Evolutionary conservation across 2,888 invertebrate genomes (phyloP).

Genomic region (Schizotus pectinicornis): DNA sequence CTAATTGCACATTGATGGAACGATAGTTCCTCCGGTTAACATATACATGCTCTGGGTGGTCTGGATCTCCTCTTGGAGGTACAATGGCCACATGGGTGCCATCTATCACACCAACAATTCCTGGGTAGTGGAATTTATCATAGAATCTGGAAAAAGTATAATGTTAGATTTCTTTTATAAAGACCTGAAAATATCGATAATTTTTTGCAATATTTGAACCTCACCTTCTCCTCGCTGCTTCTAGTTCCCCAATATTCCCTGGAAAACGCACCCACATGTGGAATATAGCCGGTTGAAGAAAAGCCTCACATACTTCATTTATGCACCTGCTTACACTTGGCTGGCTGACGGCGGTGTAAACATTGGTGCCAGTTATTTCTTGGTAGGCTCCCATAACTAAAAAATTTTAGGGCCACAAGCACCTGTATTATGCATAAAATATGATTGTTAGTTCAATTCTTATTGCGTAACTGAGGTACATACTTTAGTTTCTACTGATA

Average conservation of each 20-base stretch:
- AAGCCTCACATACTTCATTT: conserved; percentile 22
- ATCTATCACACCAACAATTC: conserved; percentile 16
- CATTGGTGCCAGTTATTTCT: too few relatives aligned
- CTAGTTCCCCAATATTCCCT: conserved; percentile 17
- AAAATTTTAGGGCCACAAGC: too few relatives aligned
- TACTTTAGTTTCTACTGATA: too few relatives aligned
- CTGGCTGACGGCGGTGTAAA: conserved; percentile 24
- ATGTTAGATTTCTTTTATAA: too few relatives aligned
- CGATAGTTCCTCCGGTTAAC: conserved; percentile 21
- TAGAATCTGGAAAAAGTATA: conserved; percentile 25
- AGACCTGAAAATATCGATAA: too few relatives aligned
- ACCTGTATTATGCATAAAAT: too few relatives aligned
- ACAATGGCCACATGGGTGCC: conserved; percentile 30
- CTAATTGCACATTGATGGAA: conserved; percentile 12
- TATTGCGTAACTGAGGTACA: too few relatives aligned
- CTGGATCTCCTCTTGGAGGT: conserved; percentile 12
- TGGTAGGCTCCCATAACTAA: too few relatives aligned
- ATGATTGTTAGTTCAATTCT: too few relatives aligned
- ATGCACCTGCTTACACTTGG: conserved; percentile 20
- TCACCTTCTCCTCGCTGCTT: too few relatives aligned
- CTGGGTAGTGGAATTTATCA: conserved; percentile 23
- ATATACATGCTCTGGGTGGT: conserved; percentile 23
- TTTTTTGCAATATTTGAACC: too few relatives aligned
- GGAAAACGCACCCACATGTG: conserved; percentile 30
- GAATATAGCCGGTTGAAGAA: conserved; percentile 22